phyloP scores from a whole-genome alignment of 2,797 vertebrate genomes.

The Phylloscopus collybita region DNA sequence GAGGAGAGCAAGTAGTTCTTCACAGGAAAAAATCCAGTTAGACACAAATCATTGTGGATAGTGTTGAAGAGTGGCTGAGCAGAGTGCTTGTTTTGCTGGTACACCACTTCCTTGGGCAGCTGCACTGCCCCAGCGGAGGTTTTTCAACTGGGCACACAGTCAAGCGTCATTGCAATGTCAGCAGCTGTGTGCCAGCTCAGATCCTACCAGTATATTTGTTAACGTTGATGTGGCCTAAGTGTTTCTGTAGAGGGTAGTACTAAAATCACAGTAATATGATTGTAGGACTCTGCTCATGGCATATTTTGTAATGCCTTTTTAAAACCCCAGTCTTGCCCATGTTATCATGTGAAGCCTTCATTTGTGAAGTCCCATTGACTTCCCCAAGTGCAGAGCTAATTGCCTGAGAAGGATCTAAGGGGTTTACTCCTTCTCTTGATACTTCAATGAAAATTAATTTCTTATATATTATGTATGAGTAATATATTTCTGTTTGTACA shows the following conservation, averaged over 20 bases:
- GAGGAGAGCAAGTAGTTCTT: neutral
- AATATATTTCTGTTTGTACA: slow-evolving; percentile 62
- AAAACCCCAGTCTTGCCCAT: neutral
- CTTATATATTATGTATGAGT: slow-evolving; percentile 65
- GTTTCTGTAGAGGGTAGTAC: neutral
- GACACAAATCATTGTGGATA: neutral
- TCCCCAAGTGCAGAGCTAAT: slow-evolving; percentile 48
- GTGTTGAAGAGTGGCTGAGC: neutral
- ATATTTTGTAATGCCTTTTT: neutral
- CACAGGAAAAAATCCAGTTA: neutral
- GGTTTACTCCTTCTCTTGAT: slow-evolving; percentile 50
- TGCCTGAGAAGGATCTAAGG: slow-evolving; percentile 56
- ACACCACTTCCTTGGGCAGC: slow-evolving; percentile 28
- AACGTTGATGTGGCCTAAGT: neutral
- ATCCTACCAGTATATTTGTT: neutral
- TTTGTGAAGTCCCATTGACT: slow-evolving; percentile 48
- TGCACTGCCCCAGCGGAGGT: neutral
- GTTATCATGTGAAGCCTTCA: neutral
- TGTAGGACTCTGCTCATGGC: neutral
- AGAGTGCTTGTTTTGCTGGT: slow-evolving; percentile 8
- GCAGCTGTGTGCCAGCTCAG: slow-evolving; percentile 41
- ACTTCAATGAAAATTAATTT: slow-evolving; percentile 67
- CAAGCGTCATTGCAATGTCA: neutral
- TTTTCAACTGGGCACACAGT: neutral
- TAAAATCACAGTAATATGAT: neutral